Evolutionary conservation across 2,888 invertebrate genomes (phyloP).

Genomic region (Plebejus argus): DNA sequence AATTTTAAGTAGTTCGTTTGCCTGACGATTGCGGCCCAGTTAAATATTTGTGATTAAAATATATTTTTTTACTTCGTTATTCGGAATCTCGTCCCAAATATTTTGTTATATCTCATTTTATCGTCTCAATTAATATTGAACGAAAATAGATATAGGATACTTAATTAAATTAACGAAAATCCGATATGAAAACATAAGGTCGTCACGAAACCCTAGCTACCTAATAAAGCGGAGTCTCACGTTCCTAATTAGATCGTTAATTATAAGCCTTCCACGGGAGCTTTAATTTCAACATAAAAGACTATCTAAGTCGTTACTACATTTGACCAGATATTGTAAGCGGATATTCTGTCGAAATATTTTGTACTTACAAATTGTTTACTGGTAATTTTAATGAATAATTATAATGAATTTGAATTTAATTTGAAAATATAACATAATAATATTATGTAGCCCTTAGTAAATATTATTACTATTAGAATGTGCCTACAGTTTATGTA

Average conservation of each 20-base stretch:
- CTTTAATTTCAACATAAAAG: conserved; percentile 76
- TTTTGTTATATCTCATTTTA: conserved; percentile 38
- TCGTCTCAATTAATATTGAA: conserved; percentile 53
- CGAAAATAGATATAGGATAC: conserved; percentile 58
- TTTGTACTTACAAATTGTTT: neutral
- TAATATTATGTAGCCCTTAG: neutral
- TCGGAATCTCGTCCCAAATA: neutral
- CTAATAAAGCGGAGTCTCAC: conserved; percentile 76
- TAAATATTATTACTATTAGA: neutral
- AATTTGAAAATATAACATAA: neutral
- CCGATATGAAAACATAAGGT: conserved; percentile 68
- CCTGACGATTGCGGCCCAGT: neutral
- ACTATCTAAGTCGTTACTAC: conserved; percentile 56
- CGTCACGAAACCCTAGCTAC: conserved; percentile 66
- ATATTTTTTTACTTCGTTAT: neutral
- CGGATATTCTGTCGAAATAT: conserved; percentile 32
- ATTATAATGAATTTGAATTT: too few relatives aligned
- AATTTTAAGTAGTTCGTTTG: neutral
- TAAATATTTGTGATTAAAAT: neutral
- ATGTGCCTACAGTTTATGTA: too few relatives aligned
- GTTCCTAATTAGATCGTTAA: conserved; percentile 79
- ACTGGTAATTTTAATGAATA: too few relatives aligned
- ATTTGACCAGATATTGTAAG: conserved; percentile 73
- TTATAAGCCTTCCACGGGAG: conserved; percentile 76
- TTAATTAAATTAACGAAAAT: conserved; percentile 78